Conservation (phyloP, 1,140 invertebrate species). For the Papilio polytes region DNA sequence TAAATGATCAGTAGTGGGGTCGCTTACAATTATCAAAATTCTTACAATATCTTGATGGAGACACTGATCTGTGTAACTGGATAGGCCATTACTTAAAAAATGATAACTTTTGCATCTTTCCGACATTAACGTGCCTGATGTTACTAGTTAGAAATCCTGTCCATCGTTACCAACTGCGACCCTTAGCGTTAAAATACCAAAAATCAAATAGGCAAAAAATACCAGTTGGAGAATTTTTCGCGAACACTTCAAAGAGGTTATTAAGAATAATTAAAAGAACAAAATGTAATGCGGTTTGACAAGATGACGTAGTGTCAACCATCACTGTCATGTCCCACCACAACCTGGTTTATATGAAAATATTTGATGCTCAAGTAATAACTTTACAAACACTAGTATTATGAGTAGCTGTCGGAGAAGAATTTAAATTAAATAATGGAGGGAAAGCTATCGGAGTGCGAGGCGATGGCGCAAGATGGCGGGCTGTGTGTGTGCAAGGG, state of each 20-base stretch:
- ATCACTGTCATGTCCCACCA: neutral
- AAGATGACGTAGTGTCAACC: neutral
- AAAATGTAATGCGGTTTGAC: neutral
- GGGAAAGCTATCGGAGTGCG: slow-evolving; percentile 48
- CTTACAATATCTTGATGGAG: too few species aligned
- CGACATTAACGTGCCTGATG: too few species aligned
- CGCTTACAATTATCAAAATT: neutral
- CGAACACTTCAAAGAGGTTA: neutral
- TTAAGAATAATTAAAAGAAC: neutral
- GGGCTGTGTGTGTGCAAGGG: slow-evolving; percentile 52
- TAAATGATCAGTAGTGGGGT: too few species aligned
- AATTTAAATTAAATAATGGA: slow-evolving; percentile 48
- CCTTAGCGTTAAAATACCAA: too few species aligned
- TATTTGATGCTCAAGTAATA: slow-evolving; percentile 3
- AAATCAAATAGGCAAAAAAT: too few species aligned
- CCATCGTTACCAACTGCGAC: neutral
- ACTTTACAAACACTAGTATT: slow-evolving; percentile 2
- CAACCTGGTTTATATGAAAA: slow-evolving; percentile 9
- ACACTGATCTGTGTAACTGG: too few species aligned
- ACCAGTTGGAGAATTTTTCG: too few species aligned
- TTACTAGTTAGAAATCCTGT: neutral
- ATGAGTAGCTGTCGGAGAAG: neutral
- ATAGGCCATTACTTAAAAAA: too few species aligned
- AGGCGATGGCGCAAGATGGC: slow-evolving; percentile 44
- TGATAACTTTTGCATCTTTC: too few species aligned